Evolutionary conservation across 2,113 vertebrate genomes (phyloP).

Genomic region (Otis tarda): DNA sequence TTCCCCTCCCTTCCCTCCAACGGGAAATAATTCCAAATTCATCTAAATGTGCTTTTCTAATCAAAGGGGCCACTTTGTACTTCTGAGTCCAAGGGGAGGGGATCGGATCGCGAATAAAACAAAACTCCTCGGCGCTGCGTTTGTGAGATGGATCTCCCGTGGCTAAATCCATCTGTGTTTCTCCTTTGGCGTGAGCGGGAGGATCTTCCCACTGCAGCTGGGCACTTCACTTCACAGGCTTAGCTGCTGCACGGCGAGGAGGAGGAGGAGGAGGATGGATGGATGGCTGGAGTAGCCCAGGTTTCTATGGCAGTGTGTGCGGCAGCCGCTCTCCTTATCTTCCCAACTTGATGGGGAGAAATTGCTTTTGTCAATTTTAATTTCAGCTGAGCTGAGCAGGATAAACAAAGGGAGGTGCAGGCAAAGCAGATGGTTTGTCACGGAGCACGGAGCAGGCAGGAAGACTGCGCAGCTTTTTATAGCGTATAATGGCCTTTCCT

Average conservation of each 20-base stretch:
- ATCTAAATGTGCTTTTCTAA: constrained; percentile 53
- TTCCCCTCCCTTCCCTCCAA: background rate
- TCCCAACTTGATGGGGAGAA: constrained; percentile 41
- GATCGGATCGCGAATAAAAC: background rate
- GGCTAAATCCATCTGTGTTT: constrained; percentile 32
- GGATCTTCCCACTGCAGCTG: constrained; percentile 22
- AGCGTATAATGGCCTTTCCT: constrained; percentile 47
- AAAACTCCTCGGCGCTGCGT: background rate
- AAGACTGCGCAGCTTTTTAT: constrained; percentile 54
- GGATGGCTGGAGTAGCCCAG: background rate
- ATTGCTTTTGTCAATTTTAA: constrained; percentile 69
- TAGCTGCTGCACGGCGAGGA: background rate
- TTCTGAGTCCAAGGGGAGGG: constrained; percentile 7
- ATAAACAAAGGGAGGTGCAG: constrained; percentile 51
- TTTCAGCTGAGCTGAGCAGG: constrained; percentile 58
- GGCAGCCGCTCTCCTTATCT: constrained; percentile 13
- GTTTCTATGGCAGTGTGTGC: constrained; percentile 33
- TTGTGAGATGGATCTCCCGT: background rate
- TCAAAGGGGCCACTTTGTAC: constrained; percentile 45
- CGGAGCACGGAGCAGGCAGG: constrained; percentile 51
- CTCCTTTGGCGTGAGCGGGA: background rate
- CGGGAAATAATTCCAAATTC: constrained; percentile 21
- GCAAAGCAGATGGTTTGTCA: constrained; percentile 63
- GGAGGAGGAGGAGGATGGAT: background rate
- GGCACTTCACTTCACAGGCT: background rate